Percentiles rank a stretch among this genome's conserved stretches.
phyloP scores from a whole-genome alignment of 2,888 invertebrate species.

The Nebria brevicollis region DNA sequence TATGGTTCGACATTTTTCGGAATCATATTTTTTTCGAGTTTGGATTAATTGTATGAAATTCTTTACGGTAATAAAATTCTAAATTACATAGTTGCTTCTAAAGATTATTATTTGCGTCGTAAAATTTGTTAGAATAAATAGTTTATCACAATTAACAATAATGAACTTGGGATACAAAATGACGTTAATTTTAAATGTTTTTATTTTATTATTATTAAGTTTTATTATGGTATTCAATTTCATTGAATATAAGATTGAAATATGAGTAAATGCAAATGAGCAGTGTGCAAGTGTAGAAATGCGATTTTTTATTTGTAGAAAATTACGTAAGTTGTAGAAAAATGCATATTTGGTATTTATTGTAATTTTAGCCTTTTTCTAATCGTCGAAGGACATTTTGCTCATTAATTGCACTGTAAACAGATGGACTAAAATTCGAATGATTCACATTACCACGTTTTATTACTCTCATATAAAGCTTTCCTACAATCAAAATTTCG shows the following conservation, averaged over 20 bases:
- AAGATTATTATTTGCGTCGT: not conserved
- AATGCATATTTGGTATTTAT: slow-evolving; percentile 1
- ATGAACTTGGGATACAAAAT: no score
- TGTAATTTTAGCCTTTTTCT: not conserved
- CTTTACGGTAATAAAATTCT: not conserved
- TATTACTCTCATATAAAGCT: not conserved
- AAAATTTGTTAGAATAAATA: no score
- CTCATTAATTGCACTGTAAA: not conserved
- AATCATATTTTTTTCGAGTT: not conserved
- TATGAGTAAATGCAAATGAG: not conserved
- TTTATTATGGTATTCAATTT: not conserved
- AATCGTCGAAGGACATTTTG: not conserved
- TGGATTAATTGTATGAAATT: not conserved
- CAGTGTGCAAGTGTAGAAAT: not conserved
- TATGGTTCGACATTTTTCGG: not conserved
- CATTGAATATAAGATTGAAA: not conserved
- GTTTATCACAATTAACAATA: no score
- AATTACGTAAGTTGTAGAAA: not conserved
- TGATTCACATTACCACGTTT: not conserved
- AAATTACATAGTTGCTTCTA: not conserved
- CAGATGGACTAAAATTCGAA: not conserved
- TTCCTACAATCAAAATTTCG: no score
- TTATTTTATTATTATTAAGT: not conserved
- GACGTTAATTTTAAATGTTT: no score
- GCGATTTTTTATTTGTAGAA: not conserved